Evolutionary conservation across 2,113 vertebrate species (phyloP).

Genomic region (Misgurnus mizolepis): DNA sequence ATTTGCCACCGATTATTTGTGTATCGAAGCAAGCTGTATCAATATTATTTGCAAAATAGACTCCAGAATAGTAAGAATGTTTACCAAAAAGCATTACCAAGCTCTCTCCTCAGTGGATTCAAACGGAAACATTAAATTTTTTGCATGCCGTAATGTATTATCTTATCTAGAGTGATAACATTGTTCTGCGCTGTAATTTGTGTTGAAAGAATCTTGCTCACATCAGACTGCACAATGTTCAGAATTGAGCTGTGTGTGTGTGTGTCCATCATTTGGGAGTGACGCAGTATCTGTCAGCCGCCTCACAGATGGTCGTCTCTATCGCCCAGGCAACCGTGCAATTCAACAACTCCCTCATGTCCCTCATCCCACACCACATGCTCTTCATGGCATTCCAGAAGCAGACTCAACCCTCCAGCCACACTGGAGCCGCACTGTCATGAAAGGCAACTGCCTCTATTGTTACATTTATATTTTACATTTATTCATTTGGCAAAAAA

Average conservation of each 20-base stretch:
- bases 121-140: not conserved
- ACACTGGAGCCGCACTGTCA: conserved; percentile 22
- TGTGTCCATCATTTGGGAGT: conserved; percentile 22
- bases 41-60: not conserved
- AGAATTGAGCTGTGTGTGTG: not conserved
- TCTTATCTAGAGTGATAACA: not conserved
- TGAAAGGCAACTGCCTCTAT: conserved; percentile 21
- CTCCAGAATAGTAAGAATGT: too few species aligned
- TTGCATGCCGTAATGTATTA: not conserved
- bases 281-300: conserved; percentile 47
- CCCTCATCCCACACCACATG: conserved; percentile 33
- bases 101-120: too few species aligned
- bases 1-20: not conserved
- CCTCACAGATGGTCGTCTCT: conserved; percentile 54
- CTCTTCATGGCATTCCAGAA: conserved; percentile 32
- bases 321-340: conserved; percentile 36
- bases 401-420: conserved; percentile 19
- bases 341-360: conserved; percentile 31
- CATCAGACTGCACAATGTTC: conserved; percentile 10
- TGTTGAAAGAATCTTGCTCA: not conserved
- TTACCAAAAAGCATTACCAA: too few species aligned
- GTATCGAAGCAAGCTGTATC: not conserved
- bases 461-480: too few species aligned
- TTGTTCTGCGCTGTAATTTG: not conserved
- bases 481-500: not conserved